A percentile compares a stretch with the other conserved stretches of the same genome.
Evolutionary conservation across 2,797 vertebrate species (phyloP).

Genomic region (Silurus lanzhouensis): DNA sequence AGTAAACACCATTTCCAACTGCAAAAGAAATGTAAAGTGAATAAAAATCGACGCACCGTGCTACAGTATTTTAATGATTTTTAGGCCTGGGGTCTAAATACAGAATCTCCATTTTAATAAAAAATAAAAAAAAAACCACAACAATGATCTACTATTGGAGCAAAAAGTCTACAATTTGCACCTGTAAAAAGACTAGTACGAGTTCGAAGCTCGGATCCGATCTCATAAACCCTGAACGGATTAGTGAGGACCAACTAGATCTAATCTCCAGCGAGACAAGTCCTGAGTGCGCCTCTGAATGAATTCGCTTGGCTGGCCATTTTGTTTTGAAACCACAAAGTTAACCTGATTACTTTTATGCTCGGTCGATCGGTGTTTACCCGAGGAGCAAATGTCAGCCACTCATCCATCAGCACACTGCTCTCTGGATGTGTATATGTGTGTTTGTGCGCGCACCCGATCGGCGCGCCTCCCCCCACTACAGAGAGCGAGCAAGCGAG

Average conservation of each 20-base stretch:
- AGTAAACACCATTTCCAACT: constrained; percentile 7
- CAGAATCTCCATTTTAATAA: not conserved
- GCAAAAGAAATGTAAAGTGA: constrained; percentile 23
- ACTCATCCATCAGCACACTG: constrained; percentile 47
- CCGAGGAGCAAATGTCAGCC: constrained; percentile 44
- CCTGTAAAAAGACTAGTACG: not conserved
- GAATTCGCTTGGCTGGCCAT: constrained; percentile 2
- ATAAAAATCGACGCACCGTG: not conserved
- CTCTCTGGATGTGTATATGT: not conserved
- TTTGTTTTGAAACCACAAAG: not conserved
- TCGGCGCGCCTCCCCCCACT: constrained; percentile 21
- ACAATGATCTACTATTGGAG: no score
- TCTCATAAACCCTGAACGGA: constrained; percentile 14
- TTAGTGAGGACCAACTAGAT: constrained; percentile 28
- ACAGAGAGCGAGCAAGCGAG: constrained; percentile 42
- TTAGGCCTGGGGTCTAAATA: not conserved
- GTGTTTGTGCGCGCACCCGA: constrained; percentile 39
- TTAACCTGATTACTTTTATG: not conserved
- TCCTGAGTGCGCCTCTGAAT: not conserved
- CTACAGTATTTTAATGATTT: not conserved
- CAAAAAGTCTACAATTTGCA: not conserved
- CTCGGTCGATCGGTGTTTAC: constrained; percentile 59
- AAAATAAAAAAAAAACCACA: not conserved
- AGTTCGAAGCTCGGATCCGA: not conserved
- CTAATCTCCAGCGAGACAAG: constrained; percentile 23